Evolutionary conservation across 2,113 vertebrate species (phyloP).

Genomic region (Pachypanchax playfairii): DNA sequence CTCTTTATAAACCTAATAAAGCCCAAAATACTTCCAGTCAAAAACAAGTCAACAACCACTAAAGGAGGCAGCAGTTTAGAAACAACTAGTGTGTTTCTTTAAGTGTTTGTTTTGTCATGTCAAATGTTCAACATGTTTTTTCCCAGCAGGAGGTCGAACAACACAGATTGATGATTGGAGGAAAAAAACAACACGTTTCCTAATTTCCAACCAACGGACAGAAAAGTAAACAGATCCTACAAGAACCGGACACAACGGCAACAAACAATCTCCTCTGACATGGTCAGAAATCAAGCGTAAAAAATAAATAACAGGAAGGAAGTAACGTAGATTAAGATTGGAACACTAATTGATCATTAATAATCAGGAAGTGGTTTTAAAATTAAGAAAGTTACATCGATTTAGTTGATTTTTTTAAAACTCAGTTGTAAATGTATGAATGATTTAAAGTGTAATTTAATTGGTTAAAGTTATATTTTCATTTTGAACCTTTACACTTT

Average conservation of each 20-base stretch:
- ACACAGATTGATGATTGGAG: not conserved
- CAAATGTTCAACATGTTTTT: not conserved
- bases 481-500: too few species aligned
- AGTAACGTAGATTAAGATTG: too few species aligned
- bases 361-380: too few species aligned
- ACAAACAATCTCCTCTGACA: too few species aligned
- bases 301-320: too few species aligned
- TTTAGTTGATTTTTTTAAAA: too few species aligned
- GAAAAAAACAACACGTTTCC: not conserved
- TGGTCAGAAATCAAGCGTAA: too few species aligned
- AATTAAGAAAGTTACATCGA: too few species aligned
- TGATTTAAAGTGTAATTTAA: not conserved
- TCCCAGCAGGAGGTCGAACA: not conserved
- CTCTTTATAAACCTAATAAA: conserved; percentile 13
- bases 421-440: not conserved
- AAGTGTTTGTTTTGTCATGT: not conserved
- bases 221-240: not conserved
- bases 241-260: not conserved
- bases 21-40: not conserved
- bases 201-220: not conserved
- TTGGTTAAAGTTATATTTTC: not conserved
- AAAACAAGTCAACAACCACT: not conserved
- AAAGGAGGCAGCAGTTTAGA: not conserved
- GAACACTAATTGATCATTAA: too few species aligned
- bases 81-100: not conserved